phyloP scores from a whole-genome alignment of 1,140 invertebrate species.

The Drosophila ananassae region DNA sequence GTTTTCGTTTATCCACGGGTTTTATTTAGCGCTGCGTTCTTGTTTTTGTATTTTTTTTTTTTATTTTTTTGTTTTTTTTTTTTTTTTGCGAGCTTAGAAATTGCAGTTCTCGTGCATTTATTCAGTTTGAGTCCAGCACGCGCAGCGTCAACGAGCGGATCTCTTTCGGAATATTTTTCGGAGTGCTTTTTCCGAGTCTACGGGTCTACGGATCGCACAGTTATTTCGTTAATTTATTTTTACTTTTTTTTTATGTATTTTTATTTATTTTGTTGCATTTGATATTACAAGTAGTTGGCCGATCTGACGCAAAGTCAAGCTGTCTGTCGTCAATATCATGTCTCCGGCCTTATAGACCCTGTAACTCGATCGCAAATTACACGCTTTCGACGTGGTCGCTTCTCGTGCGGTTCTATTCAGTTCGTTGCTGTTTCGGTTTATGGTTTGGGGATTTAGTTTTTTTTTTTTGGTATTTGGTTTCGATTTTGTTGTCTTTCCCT shows the following conservation, averaged over 20 bases:
- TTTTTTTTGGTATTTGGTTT: slow-evolving; percentile 6
- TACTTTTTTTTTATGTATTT: slow-evolving; percentile 14
- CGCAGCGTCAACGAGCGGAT: slow-evolving; percentile 69
- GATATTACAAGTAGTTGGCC: slow-evolving; percentile 17
- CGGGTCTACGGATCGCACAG: slow-evolving; percentile 19
- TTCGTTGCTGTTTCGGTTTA: slow-evolving; percentile 10
- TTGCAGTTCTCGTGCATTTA: slow-evolving; percentile 59
- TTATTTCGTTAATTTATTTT: slow-evolving; percentile 10
- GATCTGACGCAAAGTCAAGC: slow-evolving; percentile 26
- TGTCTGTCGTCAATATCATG: slow-evolving; percentile 26
- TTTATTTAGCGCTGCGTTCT: slow-evolving; percentile 8
- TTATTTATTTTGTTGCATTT: not conserved
- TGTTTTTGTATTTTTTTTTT: slow-evolving; percentile 20
- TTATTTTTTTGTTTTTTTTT: not conserved
- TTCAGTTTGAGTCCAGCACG: slow-evolving; percentile 75
- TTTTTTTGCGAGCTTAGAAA: slow-evolving; percentile 70
- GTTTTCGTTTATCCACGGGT: slow-evolving; percentile 59
- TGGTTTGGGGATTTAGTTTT: slow-evolving; percentile 4
- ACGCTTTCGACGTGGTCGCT: slow-evolving; percentile 26
- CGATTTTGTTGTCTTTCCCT: slow-evolving; percentile 4
- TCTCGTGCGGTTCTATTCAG: not conserved
- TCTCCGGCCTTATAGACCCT: slow-evolving; percentile 14
- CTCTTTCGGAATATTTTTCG: slow-evolving; percentile 23
- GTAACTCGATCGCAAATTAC: slow-evolving; percentile 57
- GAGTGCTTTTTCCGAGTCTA: slow-evolving; percentile 7